These are phyloP conservation scores for Leptinotarsa lineolata DNA, from an alignment of 1,140 invertebrate genomes.

Conservation along the genomic window DNA sequence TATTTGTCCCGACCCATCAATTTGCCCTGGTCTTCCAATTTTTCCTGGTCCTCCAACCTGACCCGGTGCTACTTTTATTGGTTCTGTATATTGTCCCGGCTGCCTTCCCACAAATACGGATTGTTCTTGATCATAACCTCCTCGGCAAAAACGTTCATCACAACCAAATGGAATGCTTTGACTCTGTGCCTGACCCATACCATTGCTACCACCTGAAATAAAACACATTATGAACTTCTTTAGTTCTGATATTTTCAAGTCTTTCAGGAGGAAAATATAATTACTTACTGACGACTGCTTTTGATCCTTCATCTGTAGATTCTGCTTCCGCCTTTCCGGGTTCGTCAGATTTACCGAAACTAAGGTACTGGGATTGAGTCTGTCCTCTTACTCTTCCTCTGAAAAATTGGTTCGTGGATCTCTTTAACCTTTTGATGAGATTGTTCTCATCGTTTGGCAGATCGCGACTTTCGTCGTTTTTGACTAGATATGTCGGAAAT, in stretches of 20 bases:
- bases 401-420: conserved; percentile 44
- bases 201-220: conserved; percentile 57
- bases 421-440: conserved; percentile 24
- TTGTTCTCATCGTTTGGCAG: background rate
- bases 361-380: conserved; percentile 81
- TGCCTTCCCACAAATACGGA: background rate
- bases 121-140: conserved; percentile 19
- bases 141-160: conserved; percentile 43
- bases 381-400: conserved; percentile 63
- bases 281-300: conserved; percentile 76
- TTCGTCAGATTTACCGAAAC: conserved; percentile 61
- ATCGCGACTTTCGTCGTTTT: conserved; percentile 28
- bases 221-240: background rate
- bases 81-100: conserved; percentile 12
- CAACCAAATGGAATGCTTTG: conserved; percentile 56
- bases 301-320: conserved; percentile 70
- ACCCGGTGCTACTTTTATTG: conserved; percentile 15
- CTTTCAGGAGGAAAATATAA: background rate
- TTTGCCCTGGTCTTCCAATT: conserved; percentile 23
- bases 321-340: conserved; percentile 78
- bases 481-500: conserved; percentile 49
- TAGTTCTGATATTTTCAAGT: no score
- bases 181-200: conserved; percentile 83
- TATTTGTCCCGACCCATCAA: conserved; percentile 16
- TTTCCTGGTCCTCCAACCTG: conserved; percentile 23